phyloP scores from a whole-genome alignment of 2,797 vertebrate genomes.

The Girardinus metallicus region DNA sequence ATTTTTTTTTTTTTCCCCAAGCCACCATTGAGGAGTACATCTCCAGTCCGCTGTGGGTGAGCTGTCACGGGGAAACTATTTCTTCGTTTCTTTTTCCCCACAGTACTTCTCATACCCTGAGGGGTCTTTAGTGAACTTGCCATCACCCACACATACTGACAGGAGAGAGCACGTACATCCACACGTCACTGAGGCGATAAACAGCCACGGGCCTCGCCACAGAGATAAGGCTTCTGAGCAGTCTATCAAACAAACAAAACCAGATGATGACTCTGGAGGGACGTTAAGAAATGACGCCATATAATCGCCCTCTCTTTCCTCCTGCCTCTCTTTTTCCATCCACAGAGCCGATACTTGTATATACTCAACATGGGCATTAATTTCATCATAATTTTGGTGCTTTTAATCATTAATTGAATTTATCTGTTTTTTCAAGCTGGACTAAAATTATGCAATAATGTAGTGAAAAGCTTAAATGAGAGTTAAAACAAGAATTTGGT shows the following conservation, averaged over 20 bases:
- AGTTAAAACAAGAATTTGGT: background rate
- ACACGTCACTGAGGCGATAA: slow-evolving; percentile 69
- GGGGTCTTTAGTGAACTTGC: slow-evolving; percentile 72
- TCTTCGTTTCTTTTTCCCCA: slow-evolving; percentile 24
- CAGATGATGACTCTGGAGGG: slow-evolving; percentile 62
- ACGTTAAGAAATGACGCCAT: slow-evolving; percentile 65
- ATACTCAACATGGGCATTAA: background rate
- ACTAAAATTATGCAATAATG: background rate
- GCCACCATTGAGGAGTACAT: slow-evolving; percentile 63
- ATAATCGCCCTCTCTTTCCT: slow-evolving; percentile 54
- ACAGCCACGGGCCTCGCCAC: slow-evolving; percentile 64
- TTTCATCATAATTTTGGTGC: background rate
- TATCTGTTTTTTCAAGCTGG: background rate
- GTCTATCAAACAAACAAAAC: slow-evolving; percentile 75
- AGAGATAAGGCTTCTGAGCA: slow-evolving; percentile 71
- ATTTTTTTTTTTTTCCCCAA: slow-evolving; percentile 48
- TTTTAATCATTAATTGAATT: background rate
- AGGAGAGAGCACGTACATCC: slow-evolving; percentile 61
- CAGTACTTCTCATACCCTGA: slow-evolving; percentile 58
- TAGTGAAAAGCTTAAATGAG: background rate
- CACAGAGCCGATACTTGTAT: background rate
- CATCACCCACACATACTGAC: slow-evolving; percentile 73
- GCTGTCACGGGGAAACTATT: slow-evolving; percentile 69
- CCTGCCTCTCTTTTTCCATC: slow-evolving; percentile 18
- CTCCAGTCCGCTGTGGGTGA: slow-evolving; percentile 62